These are phyloP conservation scores for Cirrhinus mrigala DNA, from an alignment of 2,797 vertebrate genomes.

Conservation along the genomic window DNA sequence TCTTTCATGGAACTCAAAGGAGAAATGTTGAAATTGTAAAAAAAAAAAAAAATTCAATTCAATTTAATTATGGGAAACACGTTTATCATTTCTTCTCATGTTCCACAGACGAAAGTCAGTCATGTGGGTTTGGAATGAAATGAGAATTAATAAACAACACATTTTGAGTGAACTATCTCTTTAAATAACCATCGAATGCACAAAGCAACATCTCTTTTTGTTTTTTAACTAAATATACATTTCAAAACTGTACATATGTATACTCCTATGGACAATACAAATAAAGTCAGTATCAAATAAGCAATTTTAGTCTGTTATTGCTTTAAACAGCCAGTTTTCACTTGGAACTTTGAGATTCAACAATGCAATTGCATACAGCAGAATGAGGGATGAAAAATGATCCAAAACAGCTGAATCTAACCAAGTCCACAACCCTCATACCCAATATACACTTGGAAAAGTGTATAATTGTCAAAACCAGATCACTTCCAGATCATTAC, in stretches of 20 bases:
- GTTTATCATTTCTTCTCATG: neutral
- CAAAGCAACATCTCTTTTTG: constrained; percentile 10
- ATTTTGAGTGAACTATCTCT: neutral
- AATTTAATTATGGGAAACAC: neutral
- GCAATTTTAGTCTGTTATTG: constrained; percentile 35
- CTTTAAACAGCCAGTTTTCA: constrained; percentile 19
- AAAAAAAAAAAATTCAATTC: no score
- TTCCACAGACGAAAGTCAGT: neutral
- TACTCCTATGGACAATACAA: constrained; percentile 1
- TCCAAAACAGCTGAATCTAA: neutral
- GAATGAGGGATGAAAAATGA: neutral
- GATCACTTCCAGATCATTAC: no score
- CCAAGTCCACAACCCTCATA: neutral
- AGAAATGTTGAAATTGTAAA: neutral
- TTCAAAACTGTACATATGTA: constrained; percentile 48
- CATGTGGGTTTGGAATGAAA: neutral
- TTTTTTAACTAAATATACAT: constrained; percentile 46
- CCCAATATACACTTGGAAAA: neutral
- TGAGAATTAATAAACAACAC: neutral
- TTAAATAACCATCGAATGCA: constrained; percentile 39
- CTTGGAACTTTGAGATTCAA: neutral
- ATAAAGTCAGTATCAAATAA: constrained; percentile 29
- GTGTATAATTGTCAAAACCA: no score
- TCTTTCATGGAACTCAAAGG: neutral
- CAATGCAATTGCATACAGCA: neutral